A percentile compares a stretch with the other conserved stretches of the same genome.
phyloP scores from a whole-genome alignment of 1,140 invertebrate species.

The Helicorthomorpha holstii region DNA sequence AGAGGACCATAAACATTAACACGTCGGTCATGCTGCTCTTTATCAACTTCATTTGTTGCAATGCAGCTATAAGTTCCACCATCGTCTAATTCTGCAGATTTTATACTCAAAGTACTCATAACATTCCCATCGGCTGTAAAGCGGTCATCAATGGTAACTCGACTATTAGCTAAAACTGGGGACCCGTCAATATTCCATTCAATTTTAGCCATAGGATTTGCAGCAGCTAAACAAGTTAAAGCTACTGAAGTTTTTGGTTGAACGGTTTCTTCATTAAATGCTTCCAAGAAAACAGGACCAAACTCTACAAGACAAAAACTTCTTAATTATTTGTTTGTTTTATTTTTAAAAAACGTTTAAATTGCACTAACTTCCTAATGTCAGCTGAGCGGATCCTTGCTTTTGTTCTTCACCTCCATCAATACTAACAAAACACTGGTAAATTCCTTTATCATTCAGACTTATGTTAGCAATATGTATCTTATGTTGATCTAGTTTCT shows the following conservation, averaged over 20 bases:
- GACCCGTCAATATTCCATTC: conserved; percentile 60
- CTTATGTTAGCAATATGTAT: neutral
- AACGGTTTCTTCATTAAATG: conserved; percentile 64
- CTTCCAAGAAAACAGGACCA: conserved; percentile 57
- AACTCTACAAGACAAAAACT: conserved; percentile 30
- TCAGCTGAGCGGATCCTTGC: neutral
- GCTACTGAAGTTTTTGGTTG: conserved; percentile 59
- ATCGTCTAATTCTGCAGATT: conserved; percentile 52
- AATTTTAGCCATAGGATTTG: conserved; percentile 68
- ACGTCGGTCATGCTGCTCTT: conserved; percentile 51
- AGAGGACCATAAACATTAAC: conserved; percentile 50
- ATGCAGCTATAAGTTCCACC: conserved; percentile 26
- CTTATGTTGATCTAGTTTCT: neutral
- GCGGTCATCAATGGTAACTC: conserved; percentile 57
- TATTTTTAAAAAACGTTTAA: neutral
- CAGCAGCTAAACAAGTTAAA: conserved; percentile 62
- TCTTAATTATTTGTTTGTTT: neutral
- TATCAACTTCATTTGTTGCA: conserved; percentile 24
- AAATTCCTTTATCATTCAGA: conserved; percentile 3
- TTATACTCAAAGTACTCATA: conserved; percentile 72
- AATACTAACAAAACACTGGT: conserved; percentile 6
- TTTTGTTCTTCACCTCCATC: neutral
- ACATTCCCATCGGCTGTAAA: conserved; percentile 60
- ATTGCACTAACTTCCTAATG: conserved; percentile 3
- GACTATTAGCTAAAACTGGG: conserved; percentile 17